These are phyloP conservation scores for Cheilosia vernalis DNA, from an alignment of 2,888 invertebrate genomes.

Conservation along the genomic window DNA sequence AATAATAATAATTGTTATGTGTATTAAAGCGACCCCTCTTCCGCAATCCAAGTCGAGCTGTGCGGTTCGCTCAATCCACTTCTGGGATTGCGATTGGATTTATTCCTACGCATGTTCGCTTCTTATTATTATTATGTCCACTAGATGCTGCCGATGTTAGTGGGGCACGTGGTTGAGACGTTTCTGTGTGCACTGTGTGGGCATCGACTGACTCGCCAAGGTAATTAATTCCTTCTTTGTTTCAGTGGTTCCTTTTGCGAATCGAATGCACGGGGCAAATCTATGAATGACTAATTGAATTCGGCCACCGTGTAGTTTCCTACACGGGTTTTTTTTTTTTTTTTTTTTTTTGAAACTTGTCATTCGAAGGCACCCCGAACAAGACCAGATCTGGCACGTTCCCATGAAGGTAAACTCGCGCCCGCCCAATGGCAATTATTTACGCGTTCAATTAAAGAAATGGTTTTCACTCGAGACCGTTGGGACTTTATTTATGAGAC, in stretches of 20 bases:
- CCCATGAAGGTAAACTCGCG: constrained; percentile 15
- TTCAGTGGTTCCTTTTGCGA: not conserved
- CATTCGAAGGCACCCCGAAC: not conserved
- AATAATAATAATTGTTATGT: constrained; percentile 9
- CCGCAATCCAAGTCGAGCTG: constrained; percentile 41
- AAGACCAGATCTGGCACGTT: not conserved
- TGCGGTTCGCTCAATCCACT: constrained; percentile 14
- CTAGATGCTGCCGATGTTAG: constrained; percentile 13
- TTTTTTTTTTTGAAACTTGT: no score
- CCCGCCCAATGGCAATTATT: constrained; percentile 22
- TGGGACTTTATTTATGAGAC: constrained; percentile 33
- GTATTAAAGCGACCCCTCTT: constrained; percentile 27
- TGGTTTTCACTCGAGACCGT: constrained; percentile 19
- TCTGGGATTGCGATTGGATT: constrained; percentile 26
- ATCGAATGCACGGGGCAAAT: constrained; percentile 3
- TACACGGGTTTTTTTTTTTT: constrained; percentile 29
- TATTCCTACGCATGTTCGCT: constrained; percentile 43
- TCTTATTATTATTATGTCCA: constrained; percentile 22
- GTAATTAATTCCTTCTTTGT: constrained; percentile 53
- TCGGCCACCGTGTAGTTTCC: constrained; percentile 59
- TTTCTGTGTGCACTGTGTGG: constrained; percentile 22
- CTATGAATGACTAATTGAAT: constrained; percentile 57
- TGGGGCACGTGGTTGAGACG: constrained; percentile 43
- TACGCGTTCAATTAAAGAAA: constrained; percentile 37
- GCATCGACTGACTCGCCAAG: constrained; percentile 21